Conservation (phyloP, 2,797 vertebrate species). For the Argentina silus region DNA sequence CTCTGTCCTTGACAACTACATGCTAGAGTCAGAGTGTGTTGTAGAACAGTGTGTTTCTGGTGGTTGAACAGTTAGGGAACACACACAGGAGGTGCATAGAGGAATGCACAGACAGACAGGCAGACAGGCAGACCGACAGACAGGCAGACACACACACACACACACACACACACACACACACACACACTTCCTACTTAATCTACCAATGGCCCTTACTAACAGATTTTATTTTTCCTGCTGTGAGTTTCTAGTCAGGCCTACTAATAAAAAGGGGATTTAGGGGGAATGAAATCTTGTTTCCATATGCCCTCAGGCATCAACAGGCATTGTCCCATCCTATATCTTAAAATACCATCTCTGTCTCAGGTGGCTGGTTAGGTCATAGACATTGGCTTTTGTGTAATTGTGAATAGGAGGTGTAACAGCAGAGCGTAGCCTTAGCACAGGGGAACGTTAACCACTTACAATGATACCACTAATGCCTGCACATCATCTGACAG, state of each 20-base stretch:
- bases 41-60: slow-evolving; percentile 26
- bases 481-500: slow-evolving; percentile 41
- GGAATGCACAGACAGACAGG: background rate
- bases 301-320: slow-evolving; percentile 67
- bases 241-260: slow-evolving; percentile 37
- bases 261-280: slow-evolving; percentile 67
- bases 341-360: slow-evolving; percentile 65
- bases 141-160: too few relatives aligned
- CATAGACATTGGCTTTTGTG: slow-evolving; percentile 65
- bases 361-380: slow-evolving; percentile 52
- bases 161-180: slow-evolving; percentile 3
- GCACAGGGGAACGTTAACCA: slow-evolving; percentile 50
- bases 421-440: slow-evolving; percentile 42
- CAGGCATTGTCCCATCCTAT: slow-evolving; percentile 56
- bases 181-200: slow-evolving; percentile 12
- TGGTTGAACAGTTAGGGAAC: slow-evolving; percentile 30
- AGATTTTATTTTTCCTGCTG: slow-evolving; percentile 41
- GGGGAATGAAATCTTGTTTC: slow-evolving; percentile 65
- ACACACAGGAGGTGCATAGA: slow-evolving; percentile 23
- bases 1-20: slow-evolving; percentile 55
- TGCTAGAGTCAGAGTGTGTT: slow-evolving; percentile 45
- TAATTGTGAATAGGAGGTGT: slow-evolving; percentile 31
- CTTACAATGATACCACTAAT: slow-evolving; percentile 42
- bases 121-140: slow-evolving; percentile 3
- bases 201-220: background rate